A percentile compares a stretch with the other conserved stretches of the same genome.
phyloP scores from a whole-genome alignment of 2,888 invertebrate species.

The Serripes groenlandicus region DNA sequence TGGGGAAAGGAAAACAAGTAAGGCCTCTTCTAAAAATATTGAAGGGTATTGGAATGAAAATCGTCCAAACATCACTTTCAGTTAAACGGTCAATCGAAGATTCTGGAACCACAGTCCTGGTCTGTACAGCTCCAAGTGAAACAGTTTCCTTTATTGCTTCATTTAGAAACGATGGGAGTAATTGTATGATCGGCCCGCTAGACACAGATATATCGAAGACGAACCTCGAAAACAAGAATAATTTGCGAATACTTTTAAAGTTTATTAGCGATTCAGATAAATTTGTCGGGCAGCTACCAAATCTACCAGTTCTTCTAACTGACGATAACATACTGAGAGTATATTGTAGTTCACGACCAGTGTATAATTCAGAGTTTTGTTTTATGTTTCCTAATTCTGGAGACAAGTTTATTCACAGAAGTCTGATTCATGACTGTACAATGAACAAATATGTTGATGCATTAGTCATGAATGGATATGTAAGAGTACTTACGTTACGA shows the following conservation, averaged over 20 bases:
- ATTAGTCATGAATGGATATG: no score
- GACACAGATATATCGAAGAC: conserved; percentile 29
- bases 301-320: conserved; percentile 62
- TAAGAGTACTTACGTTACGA: no score
- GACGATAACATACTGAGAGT: conserved; percentile 20
- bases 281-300: conserved; percentile 32
- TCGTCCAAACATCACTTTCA: conserved; percentile 38
- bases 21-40: conserved; percentile 16
- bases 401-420: background rate
- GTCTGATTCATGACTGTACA: no score
- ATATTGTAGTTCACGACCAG: background rate
- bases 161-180: background rate
- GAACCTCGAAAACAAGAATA: conserved; percentile 10
- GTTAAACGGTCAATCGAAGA: conserved; percentile 39
- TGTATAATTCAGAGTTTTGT: background rate
- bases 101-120: background rate
- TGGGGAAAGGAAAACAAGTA: no score
- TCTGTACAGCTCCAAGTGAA: conserved; percentile 26
- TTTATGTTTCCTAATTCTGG: conserved; percentile 7
- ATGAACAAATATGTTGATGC: no score
- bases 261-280: conserved; percentile 32
- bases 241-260: conserved; percentile 30
- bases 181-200: conserved; percentile 19
- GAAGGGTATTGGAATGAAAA: conserved; percentile 56
- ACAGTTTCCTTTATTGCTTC: conserved; percentile 50